Conservation (phyloP, 2,797 vertebrate genomes). For the Notolepis coatsorum region DNA sequence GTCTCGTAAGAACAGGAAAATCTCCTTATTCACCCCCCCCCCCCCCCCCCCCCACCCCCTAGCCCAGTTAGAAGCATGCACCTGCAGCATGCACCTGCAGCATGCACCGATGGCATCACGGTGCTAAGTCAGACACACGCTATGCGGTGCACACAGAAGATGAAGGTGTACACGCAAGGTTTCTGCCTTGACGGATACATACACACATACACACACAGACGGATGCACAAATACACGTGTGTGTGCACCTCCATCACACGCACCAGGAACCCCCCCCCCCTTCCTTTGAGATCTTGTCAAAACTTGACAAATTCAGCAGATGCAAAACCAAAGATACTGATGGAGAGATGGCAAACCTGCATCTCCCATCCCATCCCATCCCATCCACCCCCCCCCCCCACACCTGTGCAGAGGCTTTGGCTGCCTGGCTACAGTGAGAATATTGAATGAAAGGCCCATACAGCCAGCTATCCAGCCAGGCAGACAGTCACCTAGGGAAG, state of each 20-base stretch:
- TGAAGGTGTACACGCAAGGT: no score
- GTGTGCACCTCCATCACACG: neutral
- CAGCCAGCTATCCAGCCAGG: slow-evolving; percentile 46
- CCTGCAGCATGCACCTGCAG: slow-evolving; percentile 42
- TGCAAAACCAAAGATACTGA: slow-evolving; percentile 68
- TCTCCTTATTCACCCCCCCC: slow-evolving; percentile 36
- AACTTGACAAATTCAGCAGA: slow-evolving; percentile 67
- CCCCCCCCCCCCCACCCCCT: slow-evolving; percentile 41
- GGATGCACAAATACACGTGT: neutral
- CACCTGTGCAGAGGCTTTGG: slow-evolving; percentile 65
- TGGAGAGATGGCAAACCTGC: slow-evolving; percentile 48
- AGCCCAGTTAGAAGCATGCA: slow-evolving; percentile 54
- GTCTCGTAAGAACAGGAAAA: slow-evolving; percentile 43
- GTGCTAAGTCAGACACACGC: neutral
- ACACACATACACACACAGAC: slow-evolving; percentile 20
- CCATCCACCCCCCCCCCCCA: slow-evolving; percentile 30
- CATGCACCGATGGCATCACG: neutral
- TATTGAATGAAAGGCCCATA: slow-evolving; percentile 80
- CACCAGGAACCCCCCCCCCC: slow-evolving; percentile 38
- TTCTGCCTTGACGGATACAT: slow-evolving; percentile 30
- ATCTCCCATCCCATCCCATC: slow-evolving; percentile 31
- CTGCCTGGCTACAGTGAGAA: slow-evolving; percentile 80
- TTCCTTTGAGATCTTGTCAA: slow-evolving; percentile 60
- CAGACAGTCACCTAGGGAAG: slow-evolving; percentile 64
- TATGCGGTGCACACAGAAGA: slow-evolving; percentile 52